Evolutionary conservation across 1,140 invertebrate genomes (phyloP).

Genomic region (Ditylenchus dipsaci): DNA sequence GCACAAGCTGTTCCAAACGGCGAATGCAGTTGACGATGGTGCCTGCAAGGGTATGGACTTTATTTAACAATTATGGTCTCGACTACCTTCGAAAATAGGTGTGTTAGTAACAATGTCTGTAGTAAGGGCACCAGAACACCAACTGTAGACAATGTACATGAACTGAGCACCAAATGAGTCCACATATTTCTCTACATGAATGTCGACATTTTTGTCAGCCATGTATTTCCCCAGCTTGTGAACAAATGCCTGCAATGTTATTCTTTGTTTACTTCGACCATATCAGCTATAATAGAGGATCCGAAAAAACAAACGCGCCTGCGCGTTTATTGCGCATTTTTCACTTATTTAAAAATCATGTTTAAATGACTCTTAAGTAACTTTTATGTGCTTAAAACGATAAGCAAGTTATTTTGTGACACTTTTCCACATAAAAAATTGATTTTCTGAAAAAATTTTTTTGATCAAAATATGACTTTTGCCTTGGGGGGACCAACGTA

Average conservation of each 20-base stretch:
- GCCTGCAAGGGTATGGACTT: constrained; percentile 63
- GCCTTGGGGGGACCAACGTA: too few relatives aligned
- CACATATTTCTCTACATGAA: constrained; percentile 85
- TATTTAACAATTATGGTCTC: not conserved
- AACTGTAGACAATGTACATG: constrained; percentile 91
- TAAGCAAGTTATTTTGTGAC: too few relatives aligned
- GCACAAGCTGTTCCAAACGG: constrained; percentile 83
- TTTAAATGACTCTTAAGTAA: too few relatives aligned
- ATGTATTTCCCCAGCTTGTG: constrained; percentile 79
- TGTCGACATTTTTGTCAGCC: constrained; percentile 80
- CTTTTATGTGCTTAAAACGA: too few relatives aligned
- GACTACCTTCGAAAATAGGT: constrained; percentile 87
- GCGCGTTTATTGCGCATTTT: too few relatives aligned
- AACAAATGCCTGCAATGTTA: constrained; percentile 70
- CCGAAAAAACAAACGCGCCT: not conserved
- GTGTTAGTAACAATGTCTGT: constrained; percentile 89
- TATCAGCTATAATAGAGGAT: too few relatives aligned
- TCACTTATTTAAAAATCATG: too few relatives aligned
- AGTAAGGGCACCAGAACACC: constrained; percentile 90
- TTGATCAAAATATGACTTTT: too few relatives aligned
- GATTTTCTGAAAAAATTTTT: too few relatives aligned
- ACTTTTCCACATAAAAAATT: too few relatives aligned
- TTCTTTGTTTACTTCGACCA: constrained; percentile 9
- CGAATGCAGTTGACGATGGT: constrained; percentile 95
- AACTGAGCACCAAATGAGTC: constrained; percentile 85